Evolutionary conservation across 2,113 vertebrate species (phyloP).

Genomic region (Heteronetta atricapilla): DNA sequence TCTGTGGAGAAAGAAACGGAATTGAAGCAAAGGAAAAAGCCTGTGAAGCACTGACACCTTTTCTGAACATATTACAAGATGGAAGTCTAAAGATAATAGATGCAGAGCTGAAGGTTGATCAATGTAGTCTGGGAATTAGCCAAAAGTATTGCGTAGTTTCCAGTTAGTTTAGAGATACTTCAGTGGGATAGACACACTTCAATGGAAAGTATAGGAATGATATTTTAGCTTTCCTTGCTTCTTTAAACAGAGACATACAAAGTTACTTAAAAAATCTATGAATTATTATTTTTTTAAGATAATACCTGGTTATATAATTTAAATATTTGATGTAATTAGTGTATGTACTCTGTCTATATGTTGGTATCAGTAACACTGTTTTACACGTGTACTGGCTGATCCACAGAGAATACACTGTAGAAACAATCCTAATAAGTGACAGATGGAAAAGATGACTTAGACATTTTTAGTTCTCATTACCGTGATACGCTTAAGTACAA

Average conservation of each 20-base stretch:
- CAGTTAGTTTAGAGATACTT: constrained; percentile 7
- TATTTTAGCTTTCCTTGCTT: not conserved
- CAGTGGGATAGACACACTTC: not conserved
- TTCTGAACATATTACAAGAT: not conserved
- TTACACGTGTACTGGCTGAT: not conserved
- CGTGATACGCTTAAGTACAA: not conserved
- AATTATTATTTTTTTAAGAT: not conserved
- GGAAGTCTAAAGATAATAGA: constrained; percentile 27
- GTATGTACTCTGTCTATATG: not conserved
- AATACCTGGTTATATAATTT: not conserved
- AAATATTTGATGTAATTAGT: not conserved
- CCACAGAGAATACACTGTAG: not conserved
- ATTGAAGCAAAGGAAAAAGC: not conserved
- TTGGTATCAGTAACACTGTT: not conserved
- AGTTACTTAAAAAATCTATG: not conserved
- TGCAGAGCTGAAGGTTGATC: constrained; percentile 25
- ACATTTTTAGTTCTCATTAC: not conserved
- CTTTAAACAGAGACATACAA: not conserved
- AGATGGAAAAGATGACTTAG: not conserved
- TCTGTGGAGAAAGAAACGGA: not conserved
- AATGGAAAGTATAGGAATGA: not conserved
- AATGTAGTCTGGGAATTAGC: constrained; percentile 16
- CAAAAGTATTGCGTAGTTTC: not conserved
- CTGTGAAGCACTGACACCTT: not conserved
- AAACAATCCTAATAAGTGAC: not conserved